phyloP scores from a whole-genome alignment of 2,888 invertebrate species.

The Aquatica leii region DNA sequence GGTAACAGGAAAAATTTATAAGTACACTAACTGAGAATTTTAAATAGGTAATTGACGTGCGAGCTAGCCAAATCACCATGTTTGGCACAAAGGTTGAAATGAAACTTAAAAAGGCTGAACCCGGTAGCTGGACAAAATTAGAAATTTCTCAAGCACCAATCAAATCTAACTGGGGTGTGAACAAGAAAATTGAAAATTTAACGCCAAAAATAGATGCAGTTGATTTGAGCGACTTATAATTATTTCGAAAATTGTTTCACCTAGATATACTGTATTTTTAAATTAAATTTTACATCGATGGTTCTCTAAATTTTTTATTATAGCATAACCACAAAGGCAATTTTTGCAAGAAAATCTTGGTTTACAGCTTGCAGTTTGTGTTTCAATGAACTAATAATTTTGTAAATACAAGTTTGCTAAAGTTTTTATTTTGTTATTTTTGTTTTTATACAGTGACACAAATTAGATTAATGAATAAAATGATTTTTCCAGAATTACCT shows the following conservation, averaged over 20 bases:
- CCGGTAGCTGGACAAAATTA: constrained; percentile 82
- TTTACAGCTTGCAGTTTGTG: no score
- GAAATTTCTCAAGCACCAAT: constrained; percentile 62
- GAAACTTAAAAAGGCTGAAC: constrained; percentile 85
- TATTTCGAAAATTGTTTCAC: background rate
- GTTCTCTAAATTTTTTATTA: no score
- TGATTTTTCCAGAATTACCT: no score
- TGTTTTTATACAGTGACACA: no score
- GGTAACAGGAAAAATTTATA: no score
- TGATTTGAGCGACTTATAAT: constrained; percentile 75
- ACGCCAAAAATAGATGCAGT: constrained; percentile 69
- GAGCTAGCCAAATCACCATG: constrained; percentile 78
- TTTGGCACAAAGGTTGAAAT: constrained; percentile 92
- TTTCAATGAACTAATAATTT: no score
- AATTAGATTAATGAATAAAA: no score
- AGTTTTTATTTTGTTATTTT: no score
- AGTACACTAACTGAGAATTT: constrained; percentile 41
- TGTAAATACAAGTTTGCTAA: no score
- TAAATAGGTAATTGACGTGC: constrained; percentile 78
- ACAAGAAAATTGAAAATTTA: constrained; percentile 58
- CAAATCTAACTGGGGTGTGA: constrained; percentile 34
- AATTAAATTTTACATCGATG: background rate
- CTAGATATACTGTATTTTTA: background rate
- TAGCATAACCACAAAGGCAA: no score
- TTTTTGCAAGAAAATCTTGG: no score